Conservation (phyloP, 2,797 vertebrate species). For the Ispidina lecontei region DNA sequence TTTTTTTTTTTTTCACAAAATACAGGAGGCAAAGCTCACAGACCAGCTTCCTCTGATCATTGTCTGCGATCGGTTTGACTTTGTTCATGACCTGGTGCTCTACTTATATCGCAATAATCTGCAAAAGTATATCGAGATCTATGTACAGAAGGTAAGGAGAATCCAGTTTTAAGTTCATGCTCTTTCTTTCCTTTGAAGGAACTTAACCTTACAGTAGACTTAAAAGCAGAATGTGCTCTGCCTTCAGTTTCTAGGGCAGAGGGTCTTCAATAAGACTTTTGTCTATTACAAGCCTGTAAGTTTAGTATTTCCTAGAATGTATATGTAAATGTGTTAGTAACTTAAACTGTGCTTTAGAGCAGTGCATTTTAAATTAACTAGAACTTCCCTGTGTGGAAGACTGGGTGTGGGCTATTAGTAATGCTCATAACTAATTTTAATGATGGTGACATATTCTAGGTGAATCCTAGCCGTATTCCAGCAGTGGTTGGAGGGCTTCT, state of each 20-base stretch:
- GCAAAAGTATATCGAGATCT: slow-evolving; percentile 97
- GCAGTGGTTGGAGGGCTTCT: slow-evolving; percentile 94
- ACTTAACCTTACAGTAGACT: not conserved
- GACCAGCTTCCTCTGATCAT: slow-evolving; percentile 96
- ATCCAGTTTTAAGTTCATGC: not conserved
- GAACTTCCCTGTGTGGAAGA: not conserved
- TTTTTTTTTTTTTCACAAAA: not conserved
- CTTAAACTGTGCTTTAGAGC: not conserved
- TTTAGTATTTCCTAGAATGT: not conserved
- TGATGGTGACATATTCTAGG: slow-evolving; percentile 75
- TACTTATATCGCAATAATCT: slow-evolving; percentile 94
- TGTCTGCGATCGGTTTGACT: slow-evolving; percentile 95
- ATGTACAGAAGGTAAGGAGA: slow-evolving; percentile 90
- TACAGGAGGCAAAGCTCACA: slow-evolving; percentile 93
- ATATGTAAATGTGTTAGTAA: not conserved
- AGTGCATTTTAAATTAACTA: not conserved
- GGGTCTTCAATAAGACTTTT: not conserved
- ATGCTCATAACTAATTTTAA: not conserved
- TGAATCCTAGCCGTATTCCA: slow-evolving; percentile 93
- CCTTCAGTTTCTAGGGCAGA: not conserved
- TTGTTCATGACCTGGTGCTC: slow-evolving; percentile 93
- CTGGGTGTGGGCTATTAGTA: not conserved
- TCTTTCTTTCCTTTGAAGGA: not conserved
- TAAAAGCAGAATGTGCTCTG: not conserved
- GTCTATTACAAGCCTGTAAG: not conserved